Conservation (phyloP, 2,888 invertebrate species). For the Melinaea marsaeus region DNA sequence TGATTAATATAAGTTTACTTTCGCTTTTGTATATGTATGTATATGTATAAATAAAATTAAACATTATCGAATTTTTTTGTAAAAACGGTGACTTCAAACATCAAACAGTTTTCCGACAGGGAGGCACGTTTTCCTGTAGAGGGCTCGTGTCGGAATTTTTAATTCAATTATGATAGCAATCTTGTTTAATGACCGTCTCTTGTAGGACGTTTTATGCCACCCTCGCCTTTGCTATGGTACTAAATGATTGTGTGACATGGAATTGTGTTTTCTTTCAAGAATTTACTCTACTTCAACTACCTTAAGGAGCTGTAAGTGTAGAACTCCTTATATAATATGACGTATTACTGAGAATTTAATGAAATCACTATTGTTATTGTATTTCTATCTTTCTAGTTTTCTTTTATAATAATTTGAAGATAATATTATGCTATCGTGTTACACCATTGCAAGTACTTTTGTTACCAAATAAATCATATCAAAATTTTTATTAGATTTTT, state of each 20-base stretch:
- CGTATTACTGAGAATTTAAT: too few relatives aligned
- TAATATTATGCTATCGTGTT: too few relatives aligned
- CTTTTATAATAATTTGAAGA: neutral
- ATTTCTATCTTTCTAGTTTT: too few relatives aligned
- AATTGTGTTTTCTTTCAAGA: neutral
- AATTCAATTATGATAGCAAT: conserved; percentile 78
- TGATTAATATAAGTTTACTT: too few relatives aligned
- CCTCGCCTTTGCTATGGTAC: conserved; percentile 29
- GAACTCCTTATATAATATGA: too few relatives aligned
- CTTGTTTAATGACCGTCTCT: conserved; percentile 73
- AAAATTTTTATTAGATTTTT: conserved; percentile 14
- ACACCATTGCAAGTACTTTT: conserved; percentile 6
- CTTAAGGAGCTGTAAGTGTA: too few relatives aligned
- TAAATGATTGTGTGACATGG: conserved; percentile 27
- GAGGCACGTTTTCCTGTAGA: conserved; percentile 40
- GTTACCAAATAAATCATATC: conserved; percentile 14
- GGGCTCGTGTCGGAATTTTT: conserved; percentile 75
- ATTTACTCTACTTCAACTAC: too few relatives aligned
- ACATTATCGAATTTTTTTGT: neutral
- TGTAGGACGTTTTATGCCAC: conserved; percentile 56
- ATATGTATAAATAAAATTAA: too few relatives aligned
- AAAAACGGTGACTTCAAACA: conserved; percentile 4
- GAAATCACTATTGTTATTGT: too few relatives aligned
- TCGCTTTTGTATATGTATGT: too few relatives aligned
- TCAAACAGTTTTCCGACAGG: conserved; percentile 7